Conservation (phyloP, 1,140 invertebrate genomes). For the Hormaphis cornu region DNA sequence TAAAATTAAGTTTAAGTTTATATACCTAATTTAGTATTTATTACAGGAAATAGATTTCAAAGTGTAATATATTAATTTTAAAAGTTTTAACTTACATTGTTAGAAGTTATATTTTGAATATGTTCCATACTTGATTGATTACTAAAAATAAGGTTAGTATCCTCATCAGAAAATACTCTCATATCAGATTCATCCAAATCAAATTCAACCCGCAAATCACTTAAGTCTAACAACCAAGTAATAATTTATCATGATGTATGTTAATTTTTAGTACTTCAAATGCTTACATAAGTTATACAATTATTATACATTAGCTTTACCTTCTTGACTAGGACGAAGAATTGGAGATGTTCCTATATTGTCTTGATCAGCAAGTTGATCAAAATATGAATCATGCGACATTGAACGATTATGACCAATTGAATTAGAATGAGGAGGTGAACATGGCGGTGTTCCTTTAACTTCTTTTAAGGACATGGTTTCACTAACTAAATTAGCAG, state of each 20-base stretch:
- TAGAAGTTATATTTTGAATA: slow-evolving; percentile 38
- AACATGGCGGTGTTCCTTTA: slow-evolving; percentile 15
- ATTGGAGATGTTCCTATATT: slow-evolving; percentile 17
- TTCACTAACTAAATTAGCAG: slow-evolving; percentile 5
- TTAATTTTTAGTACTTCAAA: no score
- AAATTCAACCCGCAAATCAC: slow-evolving; percentile 70
- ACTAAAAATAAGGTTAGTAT: slow-evolving; percentile 46
- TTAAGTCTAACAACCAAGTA: slow-evolving; percentile 55
- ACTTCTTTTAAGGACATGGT: slow-evolving; percentile 22
- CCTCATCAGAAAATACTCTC: slow-evolving; percentile 76
- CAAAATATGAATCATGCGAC: slow-evolving; percentile 89
- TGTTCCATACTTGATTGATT: slow-evolving; percentile 37
- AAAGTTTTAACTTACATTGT: slow-evolving; percentile 13
- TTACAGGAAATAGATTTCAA: no score
- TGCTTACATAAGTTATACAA: no score
- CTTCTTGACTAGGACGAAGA: slow-evolving; percentile 20
- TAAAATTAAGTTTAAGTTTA: no score
- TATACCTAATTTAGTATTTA: no score
- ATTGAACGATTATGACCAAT: slow-evolving; percentile 53
- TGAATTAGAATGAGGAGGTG: slow-evolving; percentile 19
- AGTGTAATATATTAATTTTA: background rate
- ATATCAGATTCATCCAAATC: slow-evolving; percentile 75
- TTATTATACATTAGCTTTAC: slow-evolving; percentile 1
- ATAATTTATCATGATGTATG: no score
- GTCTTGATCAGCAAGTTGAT: slow-evolving; percentile 48